Evolutionary conservation across 2,113 vertebrate species (phyloP).

Genomic region (human (Homo sapiens)): DNA sequence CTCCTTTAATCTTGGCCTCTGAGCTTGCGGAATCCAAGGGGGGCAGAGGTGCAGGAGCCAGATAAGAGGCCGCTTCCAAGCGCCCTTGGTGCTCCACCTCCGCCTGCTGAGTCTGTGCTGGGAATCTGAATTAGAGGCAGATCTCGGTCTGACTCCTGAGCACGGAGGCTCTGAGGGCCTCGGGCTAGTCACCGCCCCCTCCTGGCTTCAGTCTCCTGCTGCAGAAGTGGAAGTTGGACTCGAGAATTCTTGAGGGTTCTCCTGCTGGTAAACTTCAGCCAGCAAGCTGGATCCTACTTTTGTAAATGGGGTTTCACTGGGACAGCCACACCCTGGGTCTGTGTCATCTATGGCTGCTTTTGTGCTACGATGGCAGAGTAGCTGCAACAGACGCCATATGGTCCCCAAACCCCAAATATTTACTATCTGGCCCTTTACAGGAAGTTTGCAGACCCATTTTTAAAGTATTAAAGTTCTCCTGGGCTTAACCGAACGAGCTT

Average conservation of each 20-base stretch:
- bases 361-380: background rate
- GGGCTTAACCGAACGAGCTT: background rate
- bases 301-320: background rate
- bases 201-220: background rate
- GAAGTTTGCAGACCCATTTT: background rate
- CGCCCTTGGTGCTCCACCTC: background rate
- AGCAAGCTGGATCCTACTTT: background rate
- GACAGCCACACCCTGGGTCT: background rate
- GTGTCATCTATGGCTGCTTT: background rate
- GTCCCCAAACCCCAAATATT: background rate
- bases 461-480: background rate
- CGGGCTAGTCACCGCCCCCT: background rate
- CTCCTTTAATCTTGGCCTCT: background rate
- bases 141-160: background rate
- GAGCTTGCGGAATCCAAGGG: background rate
- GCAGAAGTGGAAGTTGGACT: background rate
- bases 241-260: no score
- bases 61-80: background rate
- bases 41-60: background rate
- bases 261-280: background rate
- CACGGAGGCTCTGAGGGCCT: background rate
- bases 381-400: background rate
- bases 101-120: fast-evolving
- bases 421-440: background rate
- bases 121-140: background rate